Percentiles rank a stretch among this genome's conserved stretches.
phyloP scores from a whole-genome alignment of 2,113 vertebrate species.

The Talpa occidentalis region DNA sequence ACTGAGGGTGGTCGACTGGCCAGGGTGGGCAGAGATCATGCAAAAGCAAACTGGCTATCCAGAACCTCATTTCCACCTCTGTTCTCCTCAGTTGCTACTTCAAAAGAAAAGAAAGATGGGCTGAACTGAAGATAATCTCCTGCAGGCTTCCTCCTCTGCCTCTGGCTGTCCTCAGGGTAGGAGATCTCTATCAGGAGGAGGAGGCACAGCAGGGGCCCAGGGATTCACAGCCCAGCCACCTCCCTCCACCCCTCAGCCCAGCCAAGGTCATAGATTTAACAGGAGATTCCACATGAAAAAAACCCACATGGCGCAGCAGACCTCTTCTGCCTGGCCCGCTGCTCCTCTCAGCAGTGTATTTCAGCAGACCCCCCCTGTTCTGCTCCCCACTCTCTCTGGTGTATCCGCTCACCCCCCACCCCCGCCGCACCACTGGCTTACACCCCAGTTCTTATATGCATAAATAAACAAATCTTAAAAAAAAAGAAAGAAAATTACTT shows the following conservation, averaged over 20 bases:
- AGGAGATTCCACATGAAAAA: too few species aligned
- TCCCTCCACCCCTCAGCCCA: too few species aligned
- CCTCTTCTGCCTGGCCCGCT: too few species aligned
- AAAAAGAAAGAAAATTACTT: neutral
- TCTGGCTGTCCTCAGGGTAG: neutral
- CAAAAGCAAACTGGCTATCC: constrained; percentile 25
- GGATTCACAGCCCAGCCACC: neutral
- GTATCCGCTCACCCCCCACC: too few species aligned
- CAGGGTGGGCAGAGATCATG: constrained; percentile 13
- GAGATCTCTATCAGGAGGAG: neutral
- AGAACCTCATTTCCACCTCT: constrained; percentile 49
- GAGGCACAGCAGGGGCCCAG: neutral
- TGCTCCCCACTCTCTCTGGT: too few species aligned
- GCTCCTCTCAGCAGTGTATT: too few species aligned
- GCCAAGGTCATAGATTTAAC: too few species aligned
- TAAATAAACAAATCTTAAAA: too few species aligned
- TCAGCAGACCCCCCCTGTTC: too few species aligned
- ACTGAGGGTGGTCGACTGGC: constrained; percentile 45
- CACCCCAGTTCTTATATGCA: too few species aligned
- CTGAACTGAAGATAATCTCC: constrained; percentile 46
- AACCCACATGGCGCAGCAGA: too few species aligned
- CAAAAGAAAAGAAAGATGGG: constrained; percentile 14
- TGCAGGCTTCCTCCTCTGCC: neutral
- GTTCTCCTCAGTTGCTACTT: neutral
- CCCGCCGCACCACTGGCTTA: too few species aligned